A percentile compares a stretch with the other conserved stretches of the same genome.
phyloP scores from a whole-genome alignment of 2,113 vertebrate genomes.

The Myrmecophaga tridactyla region DNA sequence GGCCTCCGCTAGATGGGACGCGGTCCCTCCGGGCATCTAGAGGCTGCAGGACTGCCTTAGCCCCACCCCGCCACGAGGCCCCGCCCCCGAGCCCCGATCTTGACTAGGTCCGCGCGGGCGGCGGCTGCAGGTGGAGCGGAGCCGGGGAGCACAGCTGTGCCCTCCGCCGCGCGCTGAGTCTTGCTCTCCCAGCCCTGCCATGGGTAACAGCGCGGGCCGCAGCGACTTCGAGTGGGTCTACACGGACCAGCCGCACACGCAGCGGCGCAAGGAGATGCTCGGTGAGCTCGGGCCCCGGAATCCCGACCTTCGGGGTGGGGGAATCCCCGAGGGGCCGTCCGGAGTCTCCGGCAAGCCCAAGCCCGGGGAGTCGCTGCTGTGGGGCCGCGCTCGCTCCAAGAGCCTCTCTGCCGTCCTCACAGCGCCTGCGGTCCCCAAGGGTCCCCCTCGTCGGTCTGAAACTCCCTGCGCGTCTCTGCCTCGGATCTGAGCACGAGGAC shows the following conservation, averaged over 20 bases:
- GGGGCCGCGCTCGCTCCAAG: rapidly evolving
- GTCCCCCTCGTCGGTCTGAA: background rate
- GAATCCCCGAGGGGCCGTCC: no score
- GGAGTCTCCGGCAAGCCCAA: no score
- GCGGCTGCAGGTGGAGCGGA: background rate
- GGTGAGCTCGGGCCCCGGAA: constrained; percentile 83
- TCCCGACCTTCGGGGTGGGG: background rate
- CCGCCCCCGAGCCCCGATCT: background rate
- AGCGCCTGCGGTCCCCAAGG: no score
- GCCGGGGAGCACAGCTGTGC: background rate
- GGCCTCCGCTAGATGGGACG: background rate
- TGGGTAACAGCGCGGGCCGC: constrained; percentile 90
- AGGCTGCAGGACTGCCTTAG: background rate
- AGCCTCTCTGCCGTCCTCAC: no score
- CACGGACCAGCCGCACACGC: constrained; percentile 95
- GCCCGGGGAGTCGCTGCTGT: no score
- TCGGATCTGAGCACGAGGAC: background rate
- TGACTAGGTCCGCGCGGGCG: background rate
- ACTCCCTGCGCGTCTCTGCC: background rate
- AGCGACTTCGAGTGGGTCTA: constrained; percentile 98
- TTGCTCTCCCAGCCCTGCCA: constrained; percentile 54
- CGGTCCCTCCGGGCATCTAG: background rate
- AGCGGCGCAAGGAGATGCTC: constrained; percentile 94
- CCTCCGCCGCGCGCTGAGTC: background rate
- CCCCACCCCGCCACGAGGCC: background rate